These are phyloP conservation scores for Sebastes fasciatus DNA, from an alignment of 2,113 vertebrate genomes.

Conservation along the genomic window DNA sequence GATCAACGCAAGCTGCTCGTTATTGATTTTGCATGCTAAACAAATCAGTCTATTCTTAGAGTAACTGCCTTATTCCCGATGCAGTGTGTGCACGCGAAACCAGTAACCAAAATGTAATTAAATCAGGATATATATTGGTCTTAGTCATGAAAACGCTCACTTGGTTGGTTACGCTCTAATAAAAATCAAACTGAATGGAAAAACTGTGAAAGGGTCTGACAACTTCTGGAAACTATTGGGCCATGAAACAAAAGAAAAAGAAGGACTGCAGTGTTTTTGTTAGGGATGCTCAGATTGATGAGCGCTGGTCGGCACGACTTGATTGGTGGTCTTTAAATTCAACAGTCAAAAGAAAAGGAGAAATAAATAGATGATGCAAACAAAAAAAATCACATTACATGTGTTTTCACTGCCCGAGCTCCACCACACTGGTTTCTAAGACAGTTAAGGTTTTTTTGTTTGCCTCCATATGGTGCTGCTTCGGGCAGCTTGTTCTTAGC, in stretches of 20 bases:
- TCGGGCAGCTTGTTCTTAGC: background rate
- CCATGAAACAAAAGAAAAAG: background rate
- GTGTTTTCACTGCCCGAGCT: background rate
- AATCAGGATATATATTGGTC: constrained; percentile 8
- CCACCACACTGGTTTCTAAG: background rate
- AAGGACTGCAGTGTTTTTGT: too few species aligned
- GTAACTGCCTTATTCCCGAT: constrained; percentile 2
- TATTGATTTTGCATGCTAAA: constrained; percentile 7
- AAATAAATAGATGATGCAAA: background rate
- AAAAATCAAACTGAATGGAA: constrained; percentile 8
- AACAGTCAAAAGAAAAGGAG: background rate
- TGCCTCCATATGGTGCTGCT: background rate
- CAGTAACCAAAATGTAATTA: constrained; percentile 2
- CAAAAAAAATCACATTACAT: background rate
- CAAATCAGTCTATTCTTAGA: constrained; percentile 15
- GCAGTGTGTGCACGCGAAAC: background rate
- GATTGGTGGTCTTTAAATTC: background rate
- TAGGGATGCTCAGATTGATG: too few species aligned
- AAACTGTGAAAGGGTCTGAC: background rate
- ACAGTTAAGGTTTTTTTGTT: background rate
- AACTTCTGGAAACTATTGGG: background rate
- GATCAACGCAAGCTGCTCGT: background rate
- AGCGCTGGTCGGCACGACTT: background rate
- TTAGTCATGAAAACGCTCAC: background rate
- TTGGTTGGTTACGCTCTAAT: background rate